A percentile compares a stretch with the other conserved stretches of the same genome.
Conservation (phyloP, 2,888 invertebrate species). For the Dendrolimus pini region DNA sequence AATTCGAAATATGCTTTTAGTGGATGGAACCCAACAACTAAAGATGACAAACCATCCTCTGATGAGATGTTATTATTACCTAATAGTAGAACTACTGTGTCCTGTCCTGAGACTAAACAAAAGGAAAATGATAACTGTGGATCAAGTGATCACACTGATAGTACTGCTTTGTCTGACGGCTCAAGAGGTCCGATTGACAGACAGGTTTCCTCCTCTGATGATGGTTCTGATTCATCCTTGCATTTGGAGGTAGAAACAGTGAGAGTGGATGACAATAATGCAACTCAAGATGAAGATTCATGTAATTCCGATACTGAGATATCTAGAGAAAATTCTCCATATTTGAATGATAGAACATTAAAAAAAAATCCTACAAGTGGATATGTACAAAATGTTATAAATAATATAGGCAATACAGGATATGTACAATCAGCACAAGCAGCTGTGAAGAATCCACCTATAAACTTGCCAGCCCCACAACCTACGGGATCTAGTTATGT, state of each 20-base stretch:
- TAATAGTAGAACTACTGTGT: slow-evolving; percentile 44
- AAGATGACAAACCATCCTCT: slow-evolving; percentile 64
- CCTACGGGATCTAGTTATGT: slow-evolving; percentile 62
- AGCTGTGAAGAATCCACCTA: slow-evolving; percentile 25
- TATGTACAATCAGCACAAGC: slow-evolving; percentile 46
- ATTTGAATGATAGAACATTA: slow-evolving; percentile 45
- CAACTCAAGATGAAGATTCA: slow-evolving; percentile 33
- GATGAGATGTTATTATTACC: slow-evolving; percentile 66
- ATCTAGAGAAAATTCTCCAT: slow-evolving; percentile 45
- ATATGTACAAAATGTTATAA: slow-evolving; percentile 42
- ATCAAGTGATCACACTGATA: slow-evolving; percentile 64
- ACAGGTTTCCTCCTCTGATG: slow-evolving; percentile 58
- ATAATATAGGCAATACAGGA: slow-evolving; percentile 31
- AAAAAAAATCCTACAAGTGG: slow-evolving; percentile 52
- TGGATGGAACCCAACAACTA: slow-evolving; percentile 53
- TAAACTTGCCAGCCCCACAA: slow-evolving; percentile 24
- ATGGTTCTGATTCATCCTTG: slow-evolving; percentile 58
- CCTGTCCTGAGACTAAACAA: slow-evolving; percentile 48
- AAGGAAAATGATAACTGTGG: slow-evolving; percentile 54
- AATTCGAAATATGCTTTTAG: slow-evolving; percentile 56
- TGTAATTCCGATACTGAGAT: slow-evolving; percentile 43
- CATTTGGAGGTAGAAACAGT: slow-evolving; percentile 48
- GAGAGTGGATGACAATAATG: slow-evolving; percentile 30
- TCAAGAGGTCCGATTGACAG: slow-evolving; percentile 52
- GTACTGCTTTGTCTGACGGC: slow-evolving; percentile 62